Evolutionary conservation across 2,888 invertebrate species (phyloP), one percentile per base, ranked within the genome.

Genomic region (Lamproptera curius): DNA sequence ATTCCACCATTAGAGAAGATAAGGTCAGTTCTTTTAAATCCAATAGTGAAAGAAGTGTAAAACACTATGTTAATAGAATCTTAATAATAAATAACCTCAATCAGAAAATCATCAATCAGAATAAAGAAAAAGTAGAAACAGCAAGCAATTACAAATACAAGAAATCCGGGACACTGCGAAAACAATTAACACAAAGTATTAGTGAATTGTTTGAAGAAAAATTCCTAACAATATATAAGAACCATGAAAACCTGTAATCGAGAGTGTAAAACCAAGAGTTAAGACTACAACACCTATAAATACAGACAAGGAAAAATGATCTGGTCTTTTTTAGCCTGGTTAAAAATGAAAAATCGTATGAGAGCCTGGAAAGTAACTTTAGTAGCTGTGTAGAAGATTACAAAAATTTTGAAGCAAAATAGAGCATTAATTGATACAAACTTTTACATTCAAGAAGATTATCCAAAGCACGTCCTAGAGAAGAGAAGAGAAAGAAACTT

Each of bases 401-500:
- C 10, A 54, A 6, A 41, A 50, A 34, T 44, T 55, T 8, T 31
- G 51, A 11, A 51, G 50, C 46, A 28, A 51, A 17, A 54, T 40
- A 42, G 34, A 8, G 23, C 40, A 14, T 23, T 54, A 3, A 54
- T 53, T 39, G 49, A 52, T 23, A 54, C 54, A 1, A 8, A 17
- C 10, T 52, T 39, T 6, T 54, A 57, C 33, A 42, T 55, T 4
- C 51, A 50, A 46, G 54, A 56, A 39, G 55, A 55, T 38, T 58
- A 37, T 33, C 54, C 56, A 8, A 43, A 49, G 16, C 11, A 52
- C 13, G 35, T 55, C 11, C 23, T 58, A 11, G 46, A 54, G 23
- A 56, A 56, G n/a, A n/a, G n/a, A n/a, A n/a, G 13, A 53, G 58
- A 10, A 56, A 53, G 23, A 43, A 53, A 44, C 39, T 51, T 46